A percentile compares a stretch with the other conserved stretches of the same genome.
phyloP scores from a whole-genome alignment of 1,140 invertebrate species.

The Hetaerina americana region DNA sequence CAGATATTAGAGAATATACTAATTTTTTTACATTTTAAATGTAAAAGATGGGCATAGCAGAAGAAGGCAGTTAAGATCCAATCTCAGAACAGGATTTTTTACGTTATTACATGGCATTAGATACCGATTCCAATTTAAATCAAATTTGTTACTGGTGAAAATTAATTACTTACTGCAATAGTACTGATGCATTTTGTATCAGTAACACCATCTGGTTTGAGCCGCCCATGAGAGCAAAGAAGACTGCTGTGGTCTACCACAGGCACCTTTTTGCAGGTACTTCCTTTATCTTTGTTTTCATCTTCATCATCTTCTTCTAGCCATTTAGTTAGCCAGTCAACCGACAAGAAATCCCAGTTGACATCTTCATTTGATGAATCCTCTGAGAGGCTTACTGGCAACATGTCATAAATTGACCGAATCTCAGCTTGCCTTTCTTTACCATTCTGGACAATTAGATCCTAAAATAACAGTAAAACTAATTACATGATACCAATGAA shows the following conservation, averaged over 20 bases:
- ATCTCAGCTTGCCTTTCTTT: slow-evolving; percentile 26
- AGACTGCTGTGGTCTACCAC: slow-evolving; percentile 34
- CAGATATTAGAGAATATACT: too few species aligned
- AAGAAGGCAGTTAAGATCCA: too few species aligned
- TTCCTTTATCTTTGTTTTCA: not conserved
- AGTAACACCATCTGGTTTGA: slow-evolving; percentile 30
- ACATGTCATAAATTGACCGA: slow-evolving; percentile 18
- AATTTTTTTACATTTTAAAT: too few species aligned
- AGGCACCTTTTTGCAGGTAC: slow-evolving; percentile 11
- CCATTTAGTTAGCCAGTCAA: slow-evolving; percentile 36
- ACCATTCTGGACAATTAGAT: slow-evolving; percentile 34
- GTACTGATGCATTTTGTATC: slow-evolving; percentile 29
- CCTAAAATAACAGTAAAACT: too few species aligned
- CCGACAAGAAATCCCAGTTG: slow-evolving; percentile 36
- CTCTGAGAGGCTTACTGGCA: not conserved
- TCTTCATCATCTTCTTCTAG: slow-evolving; percentile 22
- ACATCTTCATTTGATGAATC: slow-evolving; percentile 4
- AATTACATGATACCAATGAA: too few species aligned
- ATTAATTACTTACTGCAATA: slow-evolving; percentile 20
- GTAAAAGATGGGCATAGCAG: too few species aligned
- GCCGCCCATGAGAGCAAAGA: slow-evolving; percentile 35
- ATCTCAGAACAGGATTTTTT: too few species aligned
- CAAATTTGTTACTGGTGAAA: not conserved
- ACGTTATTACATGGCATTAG: too few species aligned
- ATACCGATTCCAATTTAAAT: too few species aligned